Conservation (phyloP, 2,888 invertebrate species). For the Dicycla oo region DNA sequence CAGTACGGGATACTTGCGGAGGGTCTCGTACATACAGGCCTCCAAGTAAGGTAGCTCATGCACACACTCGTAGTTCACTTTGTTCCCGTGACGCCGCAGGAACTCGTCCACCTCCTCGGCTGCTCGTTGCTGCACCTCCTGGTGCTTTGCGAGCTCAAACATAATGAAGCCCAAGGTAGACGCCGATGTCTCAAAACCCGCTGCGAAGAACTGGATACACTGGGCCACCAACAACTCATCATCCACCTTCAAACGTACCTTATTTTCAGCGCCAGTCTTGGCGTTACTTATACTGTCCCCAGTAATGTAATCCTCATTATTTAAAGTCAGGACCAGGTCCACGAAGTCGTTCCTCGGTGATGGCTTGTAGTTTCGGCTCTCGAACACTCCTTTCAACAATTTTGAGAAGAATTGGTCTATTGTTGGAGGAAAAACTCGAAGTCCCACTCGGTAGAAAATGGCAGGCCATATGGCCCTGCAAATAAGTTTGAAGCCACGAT, state of each 20-base stretch:
- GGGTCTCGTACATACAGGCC: slow-evolving; percentile 75
- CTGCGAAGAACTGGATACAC: slow-evolving; percentile 84
- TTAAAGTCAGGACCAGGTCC: slow-evolving; percentile 73
- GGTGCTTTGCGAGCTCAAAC: slow-evolving; percentile 75
- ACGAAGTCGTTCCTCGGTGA: slow-evolving; percentile 75
- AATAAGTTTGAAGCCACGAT: slow-evolving; percentile 65
- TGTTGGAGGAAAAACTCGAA: slow-evolving; percentile 66
- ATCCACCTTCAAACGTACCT: slow-evolving; percentile 70
- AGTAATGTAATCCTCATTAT: slow-evolving; percentile 67
- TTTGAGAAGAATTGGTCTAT: slow-evolving; percentile 69
- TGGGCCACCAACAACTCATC: slow-evolving; percentile 87
- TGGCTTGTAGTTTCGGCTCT: slow-evolving; percentile 67
- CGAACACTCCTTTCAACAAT: slow-evolving; percentile 70
- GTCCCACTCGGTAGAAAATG: slow-evolving; percentile 73
- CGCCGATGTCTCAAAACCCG: slow-evolving; percentile 79
- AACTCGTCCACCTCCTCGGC: slow-evolving; percentile 74
- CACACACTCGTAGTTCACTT: slow-evolving; percentile 72
- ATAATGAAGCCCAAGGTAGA: slow-evolving; percentile 71
- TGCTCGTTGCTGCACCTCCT: slow-evolving; percentile 65
- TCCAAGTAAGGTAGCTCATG: slow-evolving; percentile 74
- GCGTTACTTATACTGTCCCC: slow-evolving; percentile 72
- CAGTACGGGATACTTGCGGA: slow-evolving; percentile 77
- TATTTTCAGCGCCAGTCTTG: slow-evolving; percentile 63
- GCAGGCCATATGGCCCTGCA: slow-evolving; percentile 73
- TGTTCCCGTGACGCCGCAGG: slow-evolving; percentile 65